These are phyloP conservation scores for Tigriopus japonicus DNA, from an alignment of 1,140 invertebrate species.

Conservation along the genomic window DNA sequence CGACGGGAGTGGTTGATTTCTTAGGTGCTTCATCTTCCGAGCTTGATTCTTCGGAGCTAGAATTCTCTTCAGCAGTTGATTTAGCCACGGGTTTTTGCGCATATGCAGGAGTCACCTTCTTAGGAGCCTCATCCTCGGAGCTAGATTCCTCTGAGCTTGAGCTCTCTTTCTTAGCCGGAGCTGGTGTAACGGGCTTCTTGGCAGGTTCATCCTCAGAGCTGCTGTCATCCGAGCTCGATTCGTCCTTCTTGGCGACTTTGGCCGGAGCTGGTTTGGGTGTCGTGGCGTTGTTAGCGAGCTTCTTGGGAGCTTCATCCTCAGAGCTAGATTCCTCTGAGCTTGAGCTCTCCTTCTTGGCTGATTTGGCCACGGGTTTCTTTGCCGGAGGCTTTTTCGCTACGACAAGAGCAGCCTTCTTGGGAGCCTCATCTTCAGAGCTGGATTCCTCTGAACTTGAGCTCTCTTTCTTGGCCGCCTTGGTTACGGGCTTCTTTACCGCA, in stretches of 20 bases:
- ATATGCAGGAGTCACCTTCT: neutral
- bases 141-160: neutral
- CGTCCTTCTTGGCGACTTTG: neutral
- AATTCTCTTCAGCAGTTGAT: neutral
- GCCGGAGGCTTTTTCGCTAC: neutral
- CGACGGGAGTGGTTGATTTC: neutral
- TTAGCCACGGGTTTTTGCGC: neutral
- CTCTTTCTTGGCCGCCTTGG: neutral
- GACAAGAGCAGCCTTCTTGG: neutral
- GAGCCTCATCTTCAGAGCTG: conserved; percentile 4
- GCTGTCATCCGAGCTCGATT: neutral
- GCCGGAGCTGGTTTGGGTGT: neutral
- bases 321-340: neutral
- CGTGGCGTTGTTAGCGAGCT: neutral
- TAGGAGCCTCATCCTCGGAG: neutral
- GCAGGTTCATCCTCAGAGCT: neutral
- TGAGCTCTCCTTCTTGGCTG: neutral
- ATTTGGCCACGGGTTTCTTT: neutral
- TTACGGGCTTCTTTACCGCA: neutral
- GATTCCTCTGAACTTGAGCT: conserved; percentile 5
- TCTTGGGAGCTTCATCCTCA: neutral
- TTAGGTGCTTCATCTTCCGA: neutral
- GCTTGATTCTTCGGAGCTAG: neutral
- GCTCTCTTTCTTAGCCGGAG: neutral
- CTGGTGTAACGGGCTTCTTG: neutral